Evolutionary conservation across 2,113 vertebrate species (phyloP).

Genomic region (Oxyura jamaicensis): DNA sequence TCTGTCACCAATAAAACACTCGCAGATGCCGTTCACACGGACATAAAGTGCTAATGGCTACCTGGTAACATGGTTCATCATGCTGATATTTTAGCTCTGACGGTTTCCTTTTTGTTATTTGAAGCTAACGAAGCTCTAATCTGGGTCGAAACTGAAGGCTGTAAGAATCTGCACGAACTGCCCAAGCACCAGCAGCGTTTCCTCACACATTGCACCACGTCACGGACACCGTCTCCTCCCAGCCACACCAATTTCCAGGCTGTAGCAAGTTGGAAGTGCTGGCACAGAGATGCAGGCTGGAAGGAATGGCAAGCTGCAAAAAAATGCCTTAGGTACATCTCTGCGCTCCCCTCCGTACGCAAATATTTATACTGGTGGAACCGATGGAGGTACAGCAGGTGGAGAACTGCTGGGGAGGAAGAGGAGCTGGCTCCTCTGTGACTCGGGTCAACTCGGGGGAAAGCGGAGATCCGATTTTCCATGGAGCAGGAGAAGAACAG

Average conservation of each 20-base stretch:
- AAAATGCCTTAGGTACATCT: background rate
- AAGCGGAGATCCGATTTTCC: background rate
- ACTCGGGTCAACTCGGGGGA: background rate
- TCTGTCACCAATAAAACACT: conserved; percentile 77
- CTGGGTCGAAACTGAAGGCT: conserved; percentile 66
- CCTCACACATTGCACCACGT: conserved; percentile 41
- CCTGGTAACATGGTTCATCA: conserved; percentile 79
- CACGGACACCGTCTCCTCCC: conserved; percentile 21
- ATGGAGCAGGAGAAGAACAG: background rate
- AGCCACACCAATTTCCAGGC: conserved; percentile 25
- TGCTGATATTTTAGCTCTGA: conserved; percentile 72
- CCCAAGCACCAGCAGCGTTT: conserved; percentile 50
- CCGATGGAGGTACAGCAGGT: background rate
- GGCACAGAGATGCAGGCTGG: background rate
- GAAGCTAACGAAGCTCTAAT: conserved; percentile 66
- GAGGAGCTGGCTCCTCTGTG: background rate
- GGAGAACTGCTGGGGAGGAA: background rate
- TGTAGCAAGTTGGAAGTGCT: background rate
- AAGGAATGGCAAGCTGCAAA: background rate
- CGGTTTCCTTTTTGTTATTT: conserved; percentile 72
- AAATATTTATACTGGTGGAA: background rate
- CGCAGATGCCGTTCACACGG: conserved; percentile 76
- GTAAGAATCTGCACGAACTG: conserved; percentile 60
- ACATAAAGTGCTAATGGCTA: conserved; percentile 80
- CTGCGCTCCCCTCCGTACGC: accelerated